Evolutionary conservation across 2,888 invertebrate genomes (phyloP).

Genomic region (Drosophila flavopinicola): DNA sequence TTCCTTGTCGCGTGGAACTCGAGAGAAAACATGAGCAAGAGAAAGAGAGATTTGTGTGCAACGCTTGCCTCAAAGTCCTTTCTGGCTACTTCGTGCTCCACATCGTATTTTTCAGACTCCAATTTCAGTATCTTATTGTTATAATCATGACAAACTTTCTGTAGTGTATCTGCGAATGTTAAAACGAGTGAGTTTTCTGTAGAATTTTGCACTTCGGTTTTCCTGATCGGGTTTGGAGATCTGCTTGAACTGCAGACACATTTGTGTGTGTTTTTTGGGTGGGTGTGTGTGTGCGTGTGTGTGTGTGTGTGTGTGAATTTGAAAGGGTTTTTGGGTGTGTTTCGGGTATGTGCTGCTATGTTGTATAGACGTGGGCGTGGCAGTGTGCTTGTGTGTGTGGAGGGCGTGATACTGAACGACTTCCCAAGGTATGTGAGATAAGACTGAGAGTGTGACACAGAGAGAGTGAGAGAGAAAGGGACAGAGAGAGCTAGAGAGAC

Average conservation of each 20-base stretch:
- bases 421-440: conserved; percentile 21
- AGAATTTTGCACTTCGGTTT: conserved; percentile 2
- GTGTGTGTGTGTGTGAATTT: conserved; percentile 29
- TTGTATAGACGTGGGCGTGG: conserved; percentile 12
- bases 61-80: conserved; percentile 96
- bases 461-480: conserved; percentile 5
- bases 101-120: conserved; percentile 94
- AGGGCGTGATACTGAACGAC: conserved; percentile 32
- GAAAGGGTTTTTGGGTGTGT: conserved; percentile 11
- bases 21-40: conserved; percentile 20
- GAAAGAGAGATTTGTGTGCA: conserved; percentile 29
- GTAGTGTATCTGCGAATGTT: conserved; percentile 81
- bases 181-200: conserved; percentile 46
- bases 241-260: conserved; percentile 16
- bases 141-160: conserved; percentile 82
- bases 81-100: conserved; percentile 97
- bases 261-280: conserved; percentile 16
- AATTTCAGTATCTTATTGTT: conserved; percentile 83
- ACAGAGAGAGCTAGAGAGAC: conserved; percentile 10
- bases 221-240: conserved; percentile 17
- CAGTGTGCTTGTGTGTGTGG: conserved; percentile 31
- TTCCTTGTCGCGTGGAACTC: conserved; percentile 15
- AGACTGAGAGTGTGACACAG: conserved; percentile 1
- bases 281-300: conserved; percentile 9
- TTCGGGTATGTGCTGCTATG: conserved; percentile 8